Percentiles rank a stretch among this genome's conserved stretches.
Evolutionary conservation across 2,113 vertebrate species (phyloP).

Genomic region (Oryzias melastigma): DNA sequence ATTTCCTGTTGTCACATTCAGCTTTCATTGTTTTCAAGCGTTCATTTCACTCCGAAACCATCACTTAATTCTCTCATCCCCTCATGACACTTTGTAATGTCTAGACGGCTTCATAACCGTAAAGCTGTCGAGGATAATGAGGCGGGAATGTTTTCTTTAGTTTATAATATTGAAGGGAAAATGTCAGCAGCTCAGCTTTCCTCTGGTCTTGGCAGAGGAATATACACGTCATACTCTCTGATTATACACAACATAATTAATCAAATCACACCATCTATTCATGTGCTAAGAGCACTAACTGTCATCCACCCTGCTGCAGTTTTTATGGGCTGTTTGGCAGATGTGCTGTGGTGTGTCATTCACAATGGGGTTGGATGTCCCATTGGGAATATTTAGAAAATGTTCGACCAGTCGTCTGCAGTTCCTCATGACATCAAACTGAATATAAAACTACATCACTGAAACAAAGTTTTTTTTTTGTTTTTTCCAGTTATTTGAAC

Average conservation of each 20-base stretch:
- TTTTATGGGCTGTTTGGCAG: slow-evolving; percentile 12
- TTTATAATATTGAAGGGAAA: neutral
- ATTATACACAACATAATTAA: slow-evolving; percentile 12
- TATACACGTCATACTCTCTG: slow-evolving; percentile 8
- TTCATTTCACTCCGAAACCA: slow-evolving; percentile 6
- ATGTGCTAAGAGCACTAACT: neutral
- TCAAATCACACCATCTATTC: slow-evolving; percentile 10
- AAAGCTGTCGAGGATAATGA: neutral
- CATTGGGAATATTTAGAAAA: neutral
- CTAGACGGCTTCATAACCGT: neutral
- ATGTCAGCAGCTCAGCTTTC: slow-evolving; percentile 24
- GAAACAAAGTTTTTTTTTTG: too few relatives aligned
- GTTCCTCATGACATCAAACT: too few relatives aligned
- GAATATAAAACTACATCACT: too few relatives aligned
- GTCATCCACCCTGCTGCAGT: neutral
- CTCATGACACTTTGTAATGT: slow-evolving; percentile 33
- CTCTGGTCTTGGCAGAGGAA: slow-evolving; percentile 13
- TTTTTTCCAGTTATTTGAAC: too few relatives aligned
- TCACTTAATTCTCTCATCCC: slow-evolving; percentile 20
- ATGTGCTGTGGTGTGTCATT: neutral
- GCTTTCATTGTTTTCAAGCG: neutral
- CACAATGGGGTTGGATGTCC: neutral
- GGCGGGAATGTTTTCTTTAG: slow-evolving; percentile 43
- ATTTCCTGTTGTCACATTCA: slow-evolving; percentile 26
- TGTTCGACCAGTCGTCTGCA: neutral